These are phyloP conservation scores for Ectemnius cavifrons DNA, from an alignment of 2,888 invertebrate species.

Conservation along the genomic window DNA sequence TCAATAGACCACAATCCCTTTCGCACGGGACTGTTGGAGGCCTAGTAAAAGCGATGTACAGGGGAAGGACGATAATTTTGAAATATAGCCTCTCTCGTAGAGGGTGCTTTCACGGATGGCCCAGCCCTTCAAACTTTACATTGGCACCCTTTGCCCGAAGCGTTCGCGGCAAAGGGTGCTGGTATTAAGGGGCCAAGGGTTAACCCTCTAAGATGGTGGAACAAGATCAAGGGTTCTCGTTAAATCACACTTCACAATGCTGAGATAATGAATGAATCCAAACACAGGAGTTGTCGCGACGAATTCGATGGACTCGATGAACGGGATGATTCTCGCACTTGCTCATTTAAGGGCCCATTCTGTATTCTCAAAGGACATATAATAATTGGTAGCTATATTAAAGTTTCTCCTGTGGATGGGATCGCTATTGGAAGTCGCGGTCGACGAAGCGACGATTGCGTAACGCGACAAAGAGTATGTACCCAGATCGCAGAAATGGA, in stretches of 20 bases:
- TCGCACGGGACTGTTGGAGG: conserved; percentile 8
- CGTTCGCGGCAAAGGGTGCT: conserved; percentile 17
- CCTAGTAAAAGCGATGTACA: conserved; percentile 18
- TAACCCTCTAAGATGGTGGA: not conserved
- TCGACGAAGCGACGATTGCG: conserved; percentile 38
- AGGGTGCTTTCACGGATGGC: conserved; percentile 56
- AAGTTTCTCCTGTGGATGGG: conserved; percentile 33
- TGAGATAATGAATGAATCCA: not conserved
- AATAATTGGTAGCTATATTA: not conserved
- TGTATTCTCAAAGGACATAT: not conserved
- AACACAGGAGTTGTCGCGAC: not conserved
- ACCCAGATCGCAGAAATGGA: conserved; percentile 23
- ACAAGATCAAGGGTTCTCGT: not conserved
- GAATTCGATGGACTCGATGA: not conserved
- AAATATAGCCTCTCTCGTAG: conserved; percentile 63
- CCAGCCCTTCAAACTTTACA: conserved; percentile 63
- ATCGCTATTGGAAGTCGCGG: conserved; percentile 36
- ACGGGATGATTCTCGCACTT: not conserved
- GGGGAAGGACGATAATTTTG: conserved; percentile 63
- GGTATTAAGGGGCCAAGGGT: conserved; percentile 8
- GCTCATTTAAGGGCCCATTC: not conserved
- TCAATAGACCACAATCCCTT: conserved; percentile 43
- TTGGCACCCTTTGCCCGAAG: conserved; percentile 46
- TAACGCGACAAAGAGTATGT: conserved; percentile 49
- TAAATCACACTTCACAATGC: conserved; percentile 5